Conservation (phyloP, 1,140 invertebrate genomes). For the Papilio xuthus region DNA sequence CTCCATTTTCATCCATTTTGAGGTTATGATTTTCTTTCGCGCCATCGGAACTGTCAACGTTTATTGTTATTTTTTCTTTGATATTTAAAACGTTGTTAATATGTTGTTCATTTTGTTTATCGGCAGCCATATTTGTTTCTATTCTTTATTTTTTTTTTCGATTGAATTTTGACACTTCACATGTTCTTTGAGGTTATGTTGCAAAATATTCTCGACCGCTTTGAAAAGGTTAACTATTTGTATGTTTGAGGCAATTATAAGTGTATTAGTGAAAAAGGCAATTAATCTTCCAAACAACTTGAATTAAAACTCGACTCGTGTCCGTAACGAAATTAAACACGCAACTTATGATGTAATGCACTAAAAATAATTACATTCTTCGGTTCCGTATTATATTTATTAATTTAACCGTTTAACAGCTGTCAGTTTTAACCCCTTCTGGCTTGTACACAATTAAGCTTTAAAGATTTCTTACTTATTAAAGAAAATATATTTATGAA, state of each 20-base stretch:
- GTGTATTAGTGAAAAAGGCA: conserved; percentile 38
- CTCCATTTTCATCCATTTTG: conserved; percentile 36
- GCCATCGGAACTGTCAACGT: conserved; percentile 47
- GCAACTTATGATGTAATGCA: neutral
- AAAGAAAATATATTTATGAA: neutral
- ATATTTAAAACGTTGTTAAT: conserved; percentile 27
- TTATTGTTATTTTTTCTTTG: conserved; percentile 43
- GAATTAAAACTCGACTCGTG: conserved; percentile 30
- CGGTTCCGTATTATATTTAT: neutral
- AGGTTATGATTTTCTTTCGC: conserved; percentile 45
- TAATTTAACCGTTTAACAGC: neutral
- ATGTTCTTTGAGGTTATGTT: conserved; percentile 13
- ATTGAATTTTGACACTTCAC: conserved; percentile 1
- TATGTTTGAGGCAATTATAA: conserved; percentile 31
- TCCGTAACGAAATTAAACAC: conserved; percentile 23
- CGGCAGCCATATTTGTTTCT: conserved; percentile 45
- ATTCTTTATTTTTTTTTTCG: conserved; percentile 38
- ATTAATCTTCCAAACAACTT: conserved; percentile 35
- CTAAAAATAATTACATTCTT: neutral
- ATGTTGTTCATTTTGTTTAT: conserved; percentile 44
- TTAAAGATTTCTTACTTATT: neutral
- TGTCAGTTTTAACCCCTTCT: neutral
- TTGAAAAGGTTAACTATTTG: conserved; percentile 23
- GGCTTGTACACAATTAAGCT: neutral
- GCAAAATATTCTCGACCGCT: neutral